Evolutionary conservation across 2,888 invertebrate genomes (phyloP).

Genomic region (Drymonia ruficornis): DNA sequence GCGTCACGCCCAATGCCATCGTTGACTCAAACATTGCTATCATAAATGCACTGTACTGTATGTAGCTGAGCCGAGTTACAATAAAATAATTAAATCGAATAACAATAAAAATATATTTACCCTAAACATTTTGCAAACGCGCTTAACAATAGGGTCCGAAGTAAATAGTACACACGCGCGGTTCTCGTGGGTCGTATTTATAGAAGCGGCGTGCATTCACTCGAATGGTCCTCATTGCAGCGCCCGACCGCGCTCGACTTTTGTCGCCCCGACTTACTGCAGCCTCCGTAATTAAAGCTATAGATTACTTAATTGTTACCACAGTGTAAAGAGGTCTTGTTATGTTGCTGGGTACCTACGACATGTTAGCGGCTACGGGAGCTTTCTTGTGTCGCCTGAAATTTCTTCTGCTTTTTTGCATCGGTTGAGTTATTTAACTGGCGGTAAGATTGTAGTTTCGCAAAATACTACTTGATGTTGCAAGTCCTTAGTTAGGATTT

Average conservation of each 20-base stretch:
- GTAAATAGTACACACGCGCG: constrained; percentile 53
- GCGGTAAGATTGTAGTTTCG: background rate
- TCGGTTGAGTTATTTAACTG: background rate
- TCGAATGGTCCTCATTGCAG: constrained; percentile 62
- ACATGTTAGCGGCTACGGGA: constrained; percentile 11
- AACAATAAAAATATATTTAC: constrained; percentile 46
- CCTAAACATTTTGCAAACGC: constrained; percentile 58
- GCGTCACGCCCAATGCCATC: too few species aligned
- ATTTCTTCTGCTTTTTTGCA: background rate
- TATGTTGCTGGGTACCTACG: constrained; percentile 3
- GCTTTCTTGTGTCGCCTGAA: constrained; percentile 1
- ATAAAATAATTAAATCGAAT: constrained; percentile 11
- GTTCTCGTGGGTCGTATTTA: constrained; percentile 62
- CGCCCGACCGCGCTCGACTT: constrained; percentile 29
- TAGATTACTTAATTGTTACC: constrained; percentile 27
- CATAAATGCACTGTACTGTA: background rate
- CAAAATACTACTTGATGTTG: too few species aligned
- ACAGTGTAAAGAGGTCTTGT: background rate
- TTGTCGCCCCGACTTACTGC: constrained; percentile 36
- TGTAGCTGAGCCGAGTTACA: constrained; percentile 2
- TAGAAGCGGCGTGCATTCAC: constrained; percentile 68
- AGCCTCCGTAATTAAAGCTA: constrained; percentile 20
- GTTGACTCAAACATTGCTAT: constrained; percentile 6
- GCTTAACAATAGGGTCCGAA: constrained; percentile 58
- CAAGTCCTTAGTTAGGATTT: too few species aligned